phyloP scores from a whole-genome alignment of 2,797 vertebrate species.

The Danionella dracula region DNA sequence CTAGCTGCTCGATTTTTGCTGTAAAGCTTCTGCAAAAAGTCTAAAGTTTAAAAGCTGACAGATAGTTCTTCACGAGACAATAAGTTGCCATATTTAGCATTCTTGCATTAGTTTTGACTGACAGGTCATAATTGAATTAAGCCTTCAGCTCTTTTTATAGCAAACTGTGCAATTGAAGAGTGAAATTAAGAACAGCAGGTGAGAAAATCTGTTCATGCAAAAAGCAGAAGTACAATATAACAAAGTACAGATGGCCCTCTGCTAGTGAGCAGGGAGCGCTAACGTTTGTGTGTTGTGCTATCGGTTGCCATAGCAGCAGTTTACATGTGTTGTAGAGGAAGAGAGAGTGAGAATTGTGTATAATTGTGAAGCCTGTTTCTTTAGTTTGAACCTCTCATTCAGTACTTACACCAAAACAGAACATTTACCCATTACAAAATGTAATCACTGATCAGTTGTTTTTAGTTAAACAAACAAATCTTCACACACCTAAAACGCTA shows the following conservation, averaged over 20 bases:
- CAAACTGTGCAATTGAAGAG: not conserved
- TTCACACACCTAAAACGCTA: no score
- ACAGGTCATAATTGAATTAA: not conserved
- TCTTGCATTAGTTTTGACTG: not conserved
- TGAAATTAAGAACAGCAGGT: not conserved
- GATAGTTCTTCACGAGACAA: not conserved
- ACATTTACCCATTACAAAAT: no score
- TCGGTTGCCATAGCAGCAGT: conserved; percentile 6
- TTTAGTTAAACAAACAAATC: no score
- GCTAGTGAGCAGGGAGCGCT: not conserved
- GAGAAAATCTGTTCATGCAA: not conserved
- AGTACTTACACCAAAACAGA: no score
- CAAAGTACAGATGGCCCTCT: not conserved
- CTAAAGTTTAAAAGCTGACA: no score
- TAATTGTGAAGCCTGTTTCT: not conserved
- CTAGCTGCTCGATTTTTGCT: no score
- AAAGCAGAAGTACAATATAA: not conserved
- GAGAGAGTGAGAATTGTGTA: not conserved
- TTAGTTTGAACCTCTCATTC: no score
- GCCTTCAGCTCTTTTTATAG: not conserved
- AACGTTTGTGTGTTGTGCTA: not conserved
- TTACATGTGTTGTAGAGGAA: not conserved
- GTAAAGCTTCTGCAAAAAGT: no score
- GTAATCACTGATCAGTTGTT: no score
- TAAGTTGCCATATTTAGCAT: not conserved